Percentiles rank a stretch among this genome's conserved stretches.
Conservation (phyloP, 2,888 invertebrate species). For the Cheilosia pagana region DNA sequence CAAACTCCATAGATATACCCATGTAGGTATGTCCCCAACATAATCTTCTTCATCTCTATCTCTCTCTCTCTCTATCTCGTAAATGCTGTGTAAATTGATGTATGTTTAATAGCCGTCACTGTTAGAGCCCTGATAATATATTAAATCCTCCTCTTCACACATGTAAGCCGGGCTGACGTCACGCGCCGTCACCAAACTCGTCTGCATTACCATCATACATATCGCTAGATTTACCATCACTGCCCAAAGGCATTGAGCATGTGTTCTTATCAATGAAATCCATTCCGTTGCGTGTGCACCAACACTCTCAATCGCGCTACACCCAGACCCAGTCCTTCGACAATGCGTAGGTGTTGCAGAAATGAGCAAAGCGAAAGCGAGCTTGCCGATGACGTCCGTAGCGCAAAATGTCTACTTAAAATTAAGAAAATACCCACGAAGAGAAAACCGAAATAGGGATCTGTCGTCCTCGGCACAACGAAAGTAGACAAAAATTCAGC, state of each 20-base stretch:
- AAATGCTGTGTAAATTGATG: conserved; percentile 31
- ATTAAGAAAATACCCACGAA: conserved; percentile 48
- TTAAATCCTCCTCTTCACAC: conserved; percentile 57
- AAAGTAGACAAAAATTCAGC: conserved; percentile 17
- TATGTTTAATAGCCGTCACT: conserved; percentile 48
- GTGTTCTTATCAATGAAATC: conserved; percentile 69
- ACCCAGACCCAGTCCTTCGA: conserved; percentile 31
- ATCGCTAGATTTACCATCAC: conserved; percentile 46
- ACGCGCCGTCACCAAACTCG: conserved; percentile 44
- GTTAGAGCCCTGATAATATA: conserved; percentile 46
- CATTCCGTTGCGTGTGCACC: conserved; percentile 55
- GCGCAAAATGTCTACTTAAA: conserved; percentile 43
- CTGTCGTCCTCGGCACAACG: background rate
- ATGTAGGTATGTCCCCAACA: too few relatives aligned
- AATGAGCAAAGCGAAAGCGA: conserved; percentile 54
- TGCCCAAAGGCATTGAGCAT: conserved; percentile 33
- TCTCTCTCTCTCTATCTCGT: too few relatives aligned
- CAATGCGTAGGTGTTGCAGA: conserved; percentile 65
- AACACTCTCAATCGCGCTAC: conserved; percentile 49
- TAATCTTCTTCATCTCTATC: background rate
- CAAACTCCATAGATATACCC: too few relatives aligned
- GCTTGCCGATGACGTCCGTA: conserved; percentile 69
- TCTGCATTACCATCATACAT: conserved; percentile 48
- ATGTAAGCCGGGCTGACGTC: conserved; percentile 62
- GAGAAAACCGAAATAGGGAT: conserved; percentile 25